Evolutionary conservation across 2,888 invertebrate species (phyloP), one percentile per base, ranked within the genome.

Genomic region (Pseudococcus viburni): DNA sequence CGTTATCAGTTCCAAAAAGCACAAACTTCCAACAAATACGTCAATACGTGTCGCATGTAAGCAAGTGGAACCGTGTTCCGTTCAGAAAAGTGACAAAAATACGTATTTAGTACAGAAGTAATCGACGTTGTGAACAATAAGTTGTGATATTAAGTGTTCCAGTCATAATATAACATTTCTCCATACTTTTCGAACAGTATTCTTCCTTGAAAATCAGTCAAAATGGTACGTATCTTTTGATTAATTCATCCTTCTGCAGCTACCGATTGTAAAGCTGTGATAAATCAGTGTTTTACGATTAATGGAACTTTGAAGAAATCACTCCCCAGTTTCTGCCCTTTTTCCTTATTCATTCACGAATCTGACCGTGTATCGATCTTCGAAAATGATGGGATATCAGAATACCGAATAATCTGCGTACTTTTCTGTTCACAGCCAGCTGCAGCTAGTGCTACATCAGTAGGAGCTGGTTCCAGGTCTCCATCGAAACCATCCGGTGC

Each of bases 401-500:
- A 17, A n/a, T 55, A 55, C 55, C 15, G 8, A 55, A 55, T 55
- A 55, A 55, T 55, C 5, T 7, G n/a, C 1, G 17, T 2, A n/a
- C n/a, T 55, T 6, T 64, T 22, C 17, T 48, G 4, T 73, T 26
- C 55, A 73, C 85, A 88, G 88, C 88, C 88, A 22, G 68, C 85
- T 17, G 85, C 88, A 51, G 48, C 88, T n/a, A 88, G 88, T 85
- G 59, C 88, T 42, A 88, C 88, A 7, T 85, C 88, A 33, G 88
- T 88, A 46, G 88, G 88, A 85, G 84, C 88, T 90, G 96, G 96
- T 85, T 94, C 96, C 90, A 95, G 97, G 90, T 97, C 98, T 39
- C 97, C 97, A 33, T 95, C 95, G 90, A 97, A 97, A 93, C 94
- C 95, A 84, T 94, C 95, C 86, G 95, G 96, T 85, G 94, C 96